Evolutionary conservation across 2,888 invertebrate genomes (phyloP), one percentile per base, ranked within the genome.

Genomic region (Mallateleia sp.): DNA sequence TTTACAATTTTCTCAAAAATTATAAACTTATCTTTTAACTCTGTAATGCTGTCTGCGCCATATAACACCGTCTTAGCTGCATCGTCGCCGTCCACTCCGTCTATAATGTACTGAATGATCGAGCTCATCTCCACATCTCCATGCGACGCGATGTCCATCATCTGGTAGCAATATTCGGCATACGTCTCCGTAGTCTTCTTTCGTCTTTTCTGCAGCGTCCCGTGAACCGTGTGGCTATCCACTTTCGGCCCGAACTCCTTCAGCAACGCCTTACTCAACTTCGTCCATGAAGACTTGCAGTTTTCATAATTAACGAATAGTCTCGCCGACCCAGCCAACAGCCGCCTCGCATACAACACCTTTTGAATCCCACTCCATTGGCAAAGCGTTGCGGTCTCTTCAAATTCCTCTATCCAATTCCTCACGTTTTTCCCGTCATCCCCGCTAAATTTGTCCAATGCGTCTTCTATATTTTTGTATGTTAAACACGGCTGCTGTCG

Each of bases 91-190:
- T 83, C 52, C 11, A 86, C 24, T 8, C 81, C 85, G 42, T 85
- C 75, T n/a, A n/a, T n/a, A n/a, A n/a, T n/a, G n/a, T n/a, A n/a
- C n/a, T n/a, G n/a, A n/a, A n/a, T n/a, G n/a, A 7, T 82, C 0
- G 81, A 64, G 8, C 42, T 11, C 4, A 50, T 56, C 18, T 88
- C 84, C 50, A 87, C 60, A 15, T 85, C 50, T 6, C 67, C 81
- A 24, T 87, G 82, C 2, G 75, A 20, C 0, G 62, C 87, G 8
- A 88, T 78, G 0, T 83, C 75, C 24, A 80, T 6, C 87, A 87
- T 84, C n/a, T 45, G 25, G 32, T 84, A 87, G n/a, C 72, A 75
- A 9, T 87, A 87, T n/a, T 84, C 81, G 11, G 56, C 45, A 2
- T 66, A 77, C 79, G 60, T 38, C 72, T 64, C 2, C 18, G 45